Evolutionary conservation across 2,113 vertebrate species (phyloP), one percentile per base, ranked within the genome.

Genomic region (Etheostoma spectabile): DNA sequence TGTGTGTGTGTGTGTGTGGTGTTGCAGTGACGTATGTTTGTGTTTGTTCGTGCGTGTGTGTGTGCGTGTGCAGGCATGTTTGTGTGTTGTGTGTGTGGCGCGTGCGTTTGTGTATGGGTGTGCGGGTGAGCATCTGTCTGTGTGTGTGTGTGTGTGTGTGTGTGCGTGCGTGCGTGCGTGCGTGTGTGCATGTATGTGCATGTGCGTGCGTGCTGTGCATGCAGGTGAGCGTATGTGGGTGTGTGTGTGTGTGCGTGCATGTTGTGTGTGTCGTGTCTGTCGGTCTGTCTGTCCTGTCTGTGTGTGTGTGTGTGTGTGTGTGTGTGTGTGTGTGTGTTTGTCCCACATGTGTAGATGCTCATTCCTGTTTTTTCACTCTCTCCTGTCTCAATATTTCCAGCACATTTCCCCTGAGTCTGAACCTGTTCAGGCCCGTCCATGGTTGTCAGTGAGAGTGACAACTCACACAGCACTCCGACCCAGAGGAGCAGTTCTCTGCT

Each of bases 361-460:
- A 66, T 80, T 53, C 13, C 56, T 79, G 52, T 21, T 79, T 60
- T 67, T 84, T 89, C 89, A 48, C 79, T 91, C 82, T 89, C 80
- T 83, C 65, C 71, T 90, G 77, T 62, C 82, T 83, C 74, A 93
- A 84, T 93, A 93, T 93, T 93, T 92, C 88, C 79, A 83, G 70
- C 87, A 60, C 68, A 89, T 93, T 77, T 94, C 87, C 93, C 95
- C 92, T 87, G 85, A 67, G 53, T 69, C 19, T 93, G 88, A 94
- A 94, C 93, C 87, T 85, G 8, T 3, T 59, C 8, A 0, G 55
- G 87, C 91, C 81, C 76, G 19, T 16, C 24, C 30, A 2, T 13
- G n/a, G 42, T 75, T 71, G 11, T 51, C 33, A 67, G 45, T 46
- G 27, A 55, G 55, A 52, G n/a, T 57, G 62, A 77, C 11, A 62